Evolutionary conservation across 2,888 invertebrate species (phyloP).

Genomic region (Cenopis cana): DNA sequence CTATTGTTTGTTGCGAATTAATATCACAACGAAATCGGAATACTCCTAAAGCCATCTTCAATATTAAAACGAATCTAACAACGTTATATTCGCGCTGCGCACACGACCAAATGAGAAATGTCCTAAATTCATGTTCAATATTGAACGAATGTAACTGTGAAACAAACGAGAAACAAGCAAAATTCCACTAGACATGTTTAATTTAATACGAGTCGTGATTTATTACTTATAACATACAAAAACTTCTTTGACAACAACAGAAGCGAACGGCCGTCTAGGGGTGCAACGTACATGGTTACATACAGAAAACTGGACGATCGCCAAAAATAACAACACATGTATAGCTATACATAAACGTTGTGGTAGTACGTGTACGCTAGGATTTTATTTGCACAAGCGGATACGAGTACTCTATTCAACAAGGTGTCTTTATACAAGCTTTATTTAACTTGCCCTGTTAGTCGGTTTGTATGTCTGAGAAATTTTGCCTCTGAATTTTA

Average conservation of each 20-base stretch:
- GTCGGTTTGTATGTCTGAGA: no score
- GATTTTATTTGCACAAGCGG: constrained; percentile 5
- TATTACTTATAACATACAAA: constrained; percentile 51
- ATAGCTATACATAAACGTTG: constrained; percentile 10
- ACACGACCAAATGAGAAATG: neutral
- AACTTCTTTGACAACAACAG: constrained; percentile 63
- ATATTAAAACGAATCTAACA: no score
- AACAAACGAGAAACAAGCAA: constrained; percentile 1
- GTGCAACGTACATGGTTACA: constrained; percentile 62
- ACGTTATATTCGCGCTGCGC: no score
- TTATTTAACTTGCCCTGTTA: no score
- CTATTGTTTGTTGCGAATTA: no score
- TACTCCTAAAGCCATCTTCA: no score
- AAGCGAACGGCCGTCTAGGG: constrained; percentile 64
- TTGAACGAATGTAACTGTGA: neutral
- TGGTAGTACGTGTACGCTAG: constrained; percentile 17
- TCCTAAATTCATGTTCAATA: neutral
- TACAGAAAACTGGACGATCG: constrained; percentile 63
- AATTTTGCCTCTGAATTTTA: no score
- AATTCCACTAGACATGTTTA: constrained; percentile 24
- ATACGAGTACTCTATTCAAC: no score
- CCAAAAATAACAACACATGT: constrained; percentile 66
- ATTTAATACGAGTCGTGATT: constrained; percentile 38
- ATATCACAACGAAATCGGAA: no score
- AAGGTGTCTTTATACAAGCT: no score